Evolutionary conservation across 2,113 vertebrate species (phyloP).

Genomic region (Macquaria ambigua): DNA sequence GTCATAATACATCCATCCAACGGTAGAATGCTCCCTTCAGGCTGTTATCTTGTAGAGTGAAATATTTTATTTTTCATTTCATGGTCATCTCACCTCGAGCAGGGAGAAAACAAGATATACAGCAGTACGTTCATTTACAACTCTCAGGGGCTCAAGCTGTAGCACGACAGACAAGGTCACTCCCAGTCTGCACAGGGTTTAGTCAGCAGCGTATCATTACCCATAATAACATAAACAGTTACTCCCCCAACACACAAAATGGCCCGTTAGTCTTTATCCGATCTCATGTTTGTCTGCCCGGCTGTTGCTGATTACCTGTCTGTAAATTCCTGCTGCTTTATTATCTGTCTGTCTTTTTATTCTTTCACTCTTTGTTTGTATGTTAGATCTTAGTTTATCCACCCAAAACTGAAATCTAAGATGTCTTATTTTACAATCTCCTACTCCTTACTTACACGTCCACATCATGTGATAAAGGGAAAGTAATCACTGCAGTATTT

Average conservation of each 20-base stretch:
- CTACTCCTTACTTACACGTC: no score
- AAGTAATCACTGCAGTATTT: not conserved
- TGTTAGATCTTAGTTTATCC: not conserved
- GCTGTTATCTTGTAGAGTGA: not conserved
- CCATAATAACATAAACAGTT: conserved; percentile 74
- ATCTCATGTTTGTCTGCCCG: conserved; percentile 5
- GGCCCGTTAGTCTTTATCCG: conserved; percentile 32
- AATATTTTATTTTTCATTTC: not conserved
- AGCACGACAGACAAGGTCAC: conserved; percentile 54
- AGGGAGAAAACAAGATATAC: not conserved
- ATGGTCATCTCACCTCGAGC: not conserved
- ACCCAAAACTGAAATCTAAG: not conserved
- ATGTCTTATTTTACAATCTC: no score
- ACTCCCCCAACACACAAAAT: conserved; percentile 36
- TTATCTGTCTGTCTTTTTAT: not conserved
- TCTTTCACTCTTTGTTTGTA: conserved; percentile 23
- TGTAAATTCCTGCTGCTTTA: conserved; percentile 42
- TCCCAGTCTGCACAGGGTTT: conserved; percentile 62
- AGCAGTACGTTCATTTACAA: not conserved
- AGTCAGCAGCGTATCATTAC: conserved; percentile 68
- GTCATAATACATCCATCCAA: not conserved
- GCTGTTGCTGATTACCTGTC: conserved; percentile 26
- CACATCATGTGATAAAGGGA: not conserved
- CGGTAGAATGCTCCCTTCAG: not conserved
- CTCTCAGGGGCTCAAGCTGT: conserved; percentile 4